These are phyloP conservation scores for Apaloderma vittatum DNA, from an alignment of 2,113 vertebrate species.

Conservation along the genomic window DNA sequence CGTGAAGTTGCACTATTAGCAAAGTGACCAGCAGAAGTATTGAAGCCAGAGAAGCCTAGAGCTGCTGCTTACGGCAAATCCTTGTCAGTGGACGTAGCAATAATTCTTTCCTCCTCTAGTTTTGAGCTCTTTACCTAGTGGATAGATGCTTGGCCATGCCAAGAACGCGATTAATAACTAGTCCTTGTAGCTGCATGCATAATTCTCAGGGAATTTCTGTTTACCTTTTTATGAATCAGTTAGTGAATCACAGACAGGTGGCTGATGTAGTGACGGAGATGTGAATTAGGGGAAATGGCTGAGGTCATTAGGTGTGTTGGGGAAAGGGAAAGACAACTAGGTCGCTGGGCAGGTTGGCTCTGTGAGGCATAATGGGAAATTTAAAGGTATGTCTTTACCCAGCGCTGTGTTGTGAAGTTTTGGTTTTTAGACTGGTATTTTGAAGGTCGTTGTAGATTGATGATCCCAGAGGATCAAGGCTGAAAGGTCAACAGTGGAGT, in stretches of 20 bases:
- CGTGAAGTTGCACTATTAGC: neutral
- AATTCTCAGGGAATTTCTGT: neutral
- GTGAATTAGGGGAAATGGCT: neutral
- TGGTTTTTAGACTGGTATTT: neutral
- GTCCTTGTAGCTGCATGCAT: neutral
- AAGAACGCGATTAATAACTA: neutral
- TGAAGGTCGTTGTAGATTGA: neutral
- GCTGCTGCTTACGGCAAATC: neutral
- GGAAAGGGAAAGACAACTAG: neutral
- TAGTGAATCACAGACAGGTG: neutral
- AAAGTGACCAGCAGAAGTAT: neutral
- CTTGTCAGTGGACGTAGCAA: neutral
- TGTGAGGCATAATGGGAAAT: neutral
- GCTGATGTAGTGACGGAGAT: neutral
- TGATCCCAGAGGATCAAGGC: neutral
- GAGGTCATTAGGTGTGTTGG: neutral
- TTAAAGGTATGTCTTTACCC: neutral
- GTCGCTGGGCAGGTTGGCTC: neutral
- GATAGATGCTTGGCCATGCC: neutral
- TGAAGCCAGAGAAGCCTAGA: neutral
- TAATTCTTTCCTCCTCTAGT: neutral
- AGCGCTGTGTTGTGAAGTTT: neutral
- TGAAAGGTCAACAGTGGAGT: neutral
- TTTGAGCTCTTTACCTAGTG: neutral
- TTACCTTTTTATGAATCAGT: neutral